Evolutionary conservation across 2,888 invertebrate species (phyloP), one percentile per base, ranked within the genome.

Genomic region (Athalia circularis): DNA sequence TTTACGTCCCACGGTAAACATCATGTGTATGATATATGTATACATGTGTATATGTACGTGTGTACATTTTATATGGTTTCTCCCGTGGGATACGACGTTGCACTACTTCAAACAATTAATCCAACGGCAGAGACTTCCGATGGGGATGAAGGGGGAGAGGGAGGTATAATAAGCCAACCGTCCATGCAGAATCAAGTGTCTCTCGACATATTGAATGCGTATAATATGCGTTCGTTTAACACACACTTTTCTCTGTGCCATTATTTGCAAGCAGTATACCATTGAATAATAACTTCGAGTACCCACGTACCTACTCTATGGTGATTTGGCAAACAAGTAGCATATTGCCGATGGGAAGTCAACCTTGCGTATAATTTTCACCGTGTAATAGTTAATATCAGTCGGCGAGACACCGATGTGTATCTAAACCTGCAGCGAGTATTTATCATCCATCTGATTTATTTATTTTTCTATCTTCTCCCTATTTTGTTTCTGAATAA

Each of bases 301-400:
- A 59, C 57, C 72, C 72, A n/a, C 57, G 29, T 29, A 29, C 29
- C 29, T 29, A 29, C 29, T 29, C 29, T 29, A 29, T 29, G 29
- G 29, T 83, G 85, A 85, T 88, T 88, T 82, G 81, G 88, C 85
- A 89, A 88, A 89, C 88, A 88, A 87, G 89, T 87, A 89, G 88
- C 89, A 89, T 89, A 89, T 88, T 89, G 89, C 82, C 85, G 85
- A 87, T 85, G 87, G 85, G 84, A 80, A 84, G 75, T 79, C 85
- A 82, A 52, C 82, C 80, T 81, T 54, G 83, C 85, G 84, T 86
- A 80, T 87, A 82, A 87, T 87, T 86, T 82, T 47, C 5, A 15
- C 13, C 29, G 43, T 54, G n/a, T 29, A 29, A 29, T 29, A 29
- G 29, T 29, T 54, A 54, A 54, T 54, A 54, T 54, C 54, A n/a